Base-by-base conservation (phyloP, 2,113 vertebrate species). In the Pollachius pollachius region DNA sequence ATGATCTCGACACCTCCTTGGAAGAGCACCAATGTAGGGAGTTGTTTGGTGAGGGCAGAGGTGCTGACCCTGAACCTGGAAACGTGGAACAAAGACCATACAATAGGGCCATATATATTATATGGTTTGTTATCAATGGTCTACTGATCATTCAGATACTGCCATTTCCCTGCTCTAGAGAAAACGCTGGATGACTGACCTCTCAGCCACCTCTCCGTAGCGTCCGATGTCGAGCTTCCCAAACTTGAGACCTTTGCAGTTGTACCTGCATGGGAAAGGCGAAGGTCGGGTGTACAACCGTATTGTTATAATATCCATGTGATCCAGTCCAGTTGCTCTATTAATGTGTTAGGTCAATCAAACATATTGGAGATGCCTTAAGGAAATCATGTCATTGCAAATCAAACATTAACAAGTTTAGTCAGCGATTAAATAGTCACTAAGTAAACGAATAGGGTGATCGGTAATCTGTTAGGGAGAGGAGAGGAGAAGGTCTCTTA, bases 211-310 rank as follows among this genome's bases (percentile, higher is more conserved):
- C 0, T 96, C 95, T 1, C 93, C 94, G 74, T 97, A 97, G 18
- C 96, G 94, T 34, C 97, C 97, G 0, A 96, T 91, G 0, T 99
- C 97, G 73, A 98, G 94, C 79, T 99, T 99, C 62, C 96, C 97
- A 41, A 99, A 99, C 74, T 90, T 92, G 34, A 99, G 91, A 65
- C 95, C 95, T 0, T 90, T 56, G 86, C 94, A 97, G 82, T 95
- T 95, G 84, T 99, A 98, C 87, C 97, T 99, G 78, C 15, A 30
- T 48, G 12, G 34, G 8, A 19, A 2, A 68, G 1, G 8, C 7
- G 25, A 17, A 17, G 21, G 1, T 58, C 23, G 12, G 52, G 52
- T 54, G 12, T 17, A 57, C 54, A 57, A 57, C n/a, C 5, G 1
- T 17, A 57, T 9, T 9, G 12, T 48, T 48, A 13, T 8, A 48